Evolutionary conservation across 2,113 vertebrate genomes (phyloP).

Genomic region (Amphiprion ocellaris): DNA sequence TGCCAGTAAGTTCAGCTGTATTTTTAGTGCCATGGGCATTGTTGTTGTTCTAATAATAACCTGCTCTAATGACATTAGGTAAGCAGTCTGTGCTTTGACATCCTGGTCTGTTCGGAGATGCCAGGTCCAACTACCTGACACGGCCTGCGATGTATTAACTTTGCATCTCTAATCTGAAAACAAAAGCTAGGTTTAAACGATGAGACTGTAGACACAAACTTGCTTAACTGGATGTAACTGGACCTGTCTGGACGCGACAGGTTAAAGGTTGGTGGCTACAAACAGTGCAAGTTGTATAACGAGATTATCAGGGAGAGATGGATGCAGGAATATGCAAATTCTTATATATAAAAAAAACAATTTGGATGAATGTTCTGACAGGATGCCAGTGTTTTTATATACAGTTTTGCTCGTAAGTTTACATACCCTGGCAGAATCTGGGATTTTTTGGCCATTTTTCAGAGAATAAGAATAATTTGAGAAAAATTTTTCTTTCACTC

Average conservation of each 20-base stretch:
- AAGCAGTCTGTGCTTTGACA: conserved; percentile 5
- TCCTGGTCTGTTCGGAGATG: neutral
- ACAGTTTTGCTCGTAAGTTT: no score
- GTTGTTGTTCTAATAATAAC: conserved; percentile 37
- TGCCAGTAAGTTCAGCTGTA: neutral
- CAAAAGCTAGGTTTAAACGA: conserved; percentile 38
- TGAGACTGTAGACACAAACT: neutral
- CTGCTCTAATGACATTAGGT: conserved; percentile 34
- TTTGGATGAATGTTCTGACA: no score
- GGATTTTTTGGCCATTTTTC: no score
- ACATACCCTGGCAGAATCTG: no score
- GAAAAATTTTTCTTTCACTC: no score
- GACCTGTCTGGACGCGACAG: neutral
- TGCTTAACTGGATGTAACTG: conserved; percentile 17
- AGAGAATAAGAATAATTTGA: no score
- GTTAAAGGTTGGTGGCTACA: neutral
- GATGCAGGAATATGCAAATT: neutral
- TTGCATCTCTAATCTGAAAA: conserved; percentile 44
- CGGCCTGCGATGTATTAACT: neutral
- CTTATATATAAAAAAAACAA: no score
- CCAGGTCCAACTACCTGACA: neutral
- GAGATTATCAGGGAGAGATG: no score
- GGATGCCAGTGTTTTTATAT: no score
- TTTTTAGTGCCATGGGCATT: conserved; percentile 20
- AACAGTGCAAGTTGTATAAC: neutral